Percentiles rank a stretch among this genome's conserved stretches.
These are phyloP conservation scores for Popillia japonica DNA, from an alignment of 1,140 invertebrate species.

Conservation along the genomic window DNA sequence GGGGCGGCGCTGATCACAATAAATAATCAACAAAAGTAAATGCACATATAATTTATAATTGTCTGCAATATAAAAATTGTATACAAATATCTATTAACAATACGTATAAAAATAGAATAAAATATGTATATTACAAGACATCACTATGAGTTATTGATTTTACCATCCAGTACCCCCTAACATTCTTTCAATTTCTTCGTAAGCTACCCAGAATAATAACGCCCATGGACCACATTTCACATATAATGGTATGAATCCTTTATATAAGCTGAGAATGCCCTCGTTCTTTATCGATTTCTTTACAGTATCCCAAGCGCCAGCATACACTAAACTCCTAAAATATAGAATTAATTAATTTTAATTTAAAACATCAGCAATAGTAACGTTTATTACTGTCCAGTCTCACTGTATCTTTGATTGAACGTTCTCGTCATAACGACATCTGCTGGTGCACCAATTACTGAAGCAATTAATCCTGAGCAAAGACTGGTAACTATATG, in stretches of 20 bases:
- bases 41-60: no score
- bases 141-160: no score
- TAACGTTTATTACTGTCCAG: conserved; percentile 7
- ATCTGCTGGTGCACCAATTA: conserved; percentile 90
- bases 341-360: no score
- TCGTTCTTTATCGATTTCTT: conserved; percentile 88
- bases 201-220: conserved; percentile 93
- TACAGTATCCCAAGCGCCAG: conserved; percentile 86
- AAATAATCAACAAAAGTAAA: no score
- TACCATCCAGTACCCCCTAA: conserved; percentile 2
- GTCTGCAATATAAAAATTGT: no score
- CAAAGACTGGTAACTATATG: conserved; percentile 81
- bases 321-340: conserved; percentile 79
- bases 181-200: conserved; percentile 65
- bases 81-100: no score
- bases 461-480: conserved; percentile 87
- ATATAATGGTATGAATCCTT: conserved; percentile 95
- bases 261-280: conserved; percentile 90
- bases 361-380: background rate
- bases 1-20: no score
- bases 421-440: conserved; percentile 93
- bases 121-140: no score
- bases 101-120: no score
- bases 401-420: conserved; percentile 86
- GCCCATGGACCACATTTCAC: conserved; percentile 97